A percentile compares a stretch with the other conserved stretches of the same genome.
These are phyloP conservation scores for Cichladusa arquata DNA, from an alignment of 2,113 vertebrate genomes.

Conservation along the genomic window DNA sequence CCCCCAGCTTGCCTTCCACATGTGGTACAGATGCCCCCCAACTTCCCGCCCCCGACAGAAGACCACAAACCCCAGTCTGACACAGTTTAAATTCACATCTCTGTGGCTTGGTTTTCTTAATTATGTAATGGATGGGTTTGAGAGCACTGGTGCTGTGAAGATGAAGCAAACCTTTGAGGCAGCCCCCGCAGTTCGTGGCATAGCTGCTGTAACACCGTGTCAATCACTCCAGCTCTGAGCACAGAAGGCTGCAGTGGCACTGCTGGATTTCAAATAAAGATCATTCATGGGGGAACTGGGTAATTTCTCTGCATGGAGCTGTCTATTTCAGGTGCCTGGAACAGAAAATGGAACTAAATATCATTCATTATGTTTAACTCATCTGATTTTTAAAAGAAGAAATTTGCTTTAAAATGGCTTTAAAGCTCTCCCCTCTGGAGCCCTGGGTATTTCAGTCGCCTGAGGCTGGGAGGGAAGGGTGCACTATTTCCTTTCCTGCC, in stretches of 20 bases:
- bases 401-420: neutral
- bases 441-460: neutral
- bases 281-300: neutral
- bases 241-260: neutral
- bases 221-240: neutral
- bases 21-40: neutral
- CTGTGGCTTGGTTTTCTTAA: neutral
- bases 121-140: neutral
- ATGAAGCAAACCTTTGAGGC: neutral
- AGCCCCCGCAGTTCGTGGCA: neutral
- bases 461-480: neutral
- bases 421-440: neutral
- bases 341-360: neutral
- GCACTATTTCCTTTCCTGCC: neutral
- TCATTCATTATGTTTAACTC: neutral
- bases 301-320: neutral
- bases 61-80: neutral
- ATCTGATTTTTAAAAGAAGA: slow-evolving; percentile 14
- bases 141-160: neutral
- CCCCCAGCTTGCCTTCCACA: neutral
- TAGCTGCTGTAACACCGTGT: neutral
- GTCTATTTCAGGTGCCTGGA: neutral
- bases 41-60: neutral
- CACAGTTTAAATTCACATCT: neutral
- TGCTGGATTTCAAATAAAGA: neutral